Evolutionary conservation across 1,140 invertebrate genomes (phyloP).

Genomic region (Drosophila micromelanica): DNA sequence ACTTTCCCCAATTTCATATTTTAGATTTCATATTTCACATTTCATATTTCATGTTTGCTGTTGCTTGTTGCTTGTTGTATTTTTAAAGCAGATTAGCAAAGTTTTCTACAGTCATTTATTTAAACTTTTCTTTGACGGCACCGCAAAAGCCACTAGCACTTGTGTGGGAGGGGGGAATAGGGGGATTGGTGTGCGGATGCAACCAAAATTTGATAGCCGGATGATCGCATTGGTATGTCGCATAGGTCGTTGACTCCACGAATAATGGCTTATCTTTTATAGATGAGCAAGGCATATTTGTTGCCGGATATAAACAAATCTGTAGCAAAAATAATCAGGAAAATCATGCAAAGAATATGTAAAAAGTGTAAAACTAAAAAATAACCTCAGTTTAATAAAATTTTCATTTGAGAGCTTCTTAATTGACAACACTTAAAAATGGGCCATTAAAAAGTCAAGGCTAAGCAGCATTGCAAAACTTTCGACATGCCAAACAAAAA

Average conservation of each 20-base stretch:
- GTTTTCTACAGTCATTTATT: slow-evolving; percentile 69
- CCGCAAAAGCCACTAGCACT: slow-evolving; percentile 19
- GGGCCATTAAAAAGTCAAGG: slow-evolving; percentile 11
- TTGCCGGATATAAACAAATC: neutral
- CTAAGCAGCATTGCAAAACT: slow-evolving; percentile 6
- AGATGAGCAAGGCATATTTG: neutral
- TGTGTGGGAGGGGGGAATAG: neutral
- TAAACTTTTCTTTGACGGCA: slow-evolving; percentile 54
- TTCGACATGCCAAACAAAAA: neutral
- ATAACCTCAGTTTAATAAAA: neutral
- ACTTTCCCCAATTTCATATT: slow-evolving; percentile 6
- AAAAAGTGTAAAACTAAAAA: neutral
- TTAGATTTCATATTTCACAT: slow-evolving; percentile 29
- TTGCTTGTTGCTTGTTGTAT: slow-evolving; percentile 22
- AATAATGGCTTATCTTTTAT: slow-evolving; percentile 7
- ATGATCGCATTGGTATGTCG: slow-evolving; percentile 48
- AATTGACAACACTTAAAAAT: slow-evolving; percentile 22
- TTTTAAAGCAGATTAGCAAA: slow-evolving; percentile 70
- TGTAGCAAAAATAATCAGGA: too few relatives aligned
- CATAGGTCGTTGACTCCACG: slow-evolving; percentile 14
- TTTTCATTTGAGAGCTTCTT: slow-evolving; percentile 6
- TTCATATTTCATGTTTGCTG: slow-evolving; percentile 44
- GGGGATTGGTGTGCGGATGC: neutral
- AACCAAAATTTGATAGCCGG: slow-evolving; percentile 41
- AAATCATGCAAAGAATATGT: too few relatives aligned